Base-by-base conservation (phyloP, 1,140 invertebrate genomes). In the Meloidogyne hapla region DNA sequence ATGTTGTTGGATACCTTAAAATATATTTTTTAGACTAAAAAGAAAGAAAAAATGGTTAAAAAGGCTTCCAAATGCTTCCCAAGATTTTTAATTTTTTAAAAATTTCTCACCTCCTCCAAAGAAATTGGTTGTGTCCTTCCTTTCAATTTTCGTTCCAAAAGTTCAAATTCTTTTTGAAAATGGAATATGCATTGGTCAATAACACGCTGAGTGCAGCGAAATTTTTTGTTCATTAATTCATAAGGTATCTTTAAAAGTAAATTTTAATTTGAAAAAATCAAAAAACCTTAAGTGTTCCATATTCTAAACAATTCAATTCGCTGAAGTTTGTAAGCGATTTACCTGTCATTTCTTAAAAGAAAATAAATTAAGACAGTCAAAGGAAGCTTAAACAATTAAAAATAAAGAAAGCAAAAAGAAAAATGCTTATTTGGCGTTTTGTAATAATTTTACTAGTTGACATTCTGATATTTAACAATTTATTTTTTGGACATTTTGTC, bases 141-240 rank as follows among this genome's bases (percentile, higher is more conserved):
- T 18, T 67, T 79, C n/a, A 83, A 23, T 18, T 82, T 69, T 5
- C 63, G 40, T 33, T 83, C 81, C 9, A 81, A n/a, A 6, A 15
- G 61, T 33, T 56, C 71, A 23, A 69, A 65, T 12, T 79, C 67
- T n/a, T 81, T 80, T 69, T 83, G 83, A 56, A 76, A 79, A 42
- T 83, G 69, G 38, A 80, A 83, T 25, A 77, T 73, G 62, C 75
- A 68, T 61, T 81, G 74, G 69, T 83, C 80, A 63, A 79, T 76
- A 28, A 68, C 68, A 1, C 69, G 42, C 38, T 83, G 81, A 84
- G 94, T 93, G 66, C 92, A 91, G 56, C 96, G 91, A 88, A 98
- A 99, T 84, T 94, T 94, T 88, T 98, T 98, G 88, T 99, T 99
- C 42, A 99, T 90, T 9, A 98, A 91, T 89, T 99, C 96, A 88